Conservation (phyloP, 2,113 vertebrate species). For the Nyctibius bracteatus region DNA sequence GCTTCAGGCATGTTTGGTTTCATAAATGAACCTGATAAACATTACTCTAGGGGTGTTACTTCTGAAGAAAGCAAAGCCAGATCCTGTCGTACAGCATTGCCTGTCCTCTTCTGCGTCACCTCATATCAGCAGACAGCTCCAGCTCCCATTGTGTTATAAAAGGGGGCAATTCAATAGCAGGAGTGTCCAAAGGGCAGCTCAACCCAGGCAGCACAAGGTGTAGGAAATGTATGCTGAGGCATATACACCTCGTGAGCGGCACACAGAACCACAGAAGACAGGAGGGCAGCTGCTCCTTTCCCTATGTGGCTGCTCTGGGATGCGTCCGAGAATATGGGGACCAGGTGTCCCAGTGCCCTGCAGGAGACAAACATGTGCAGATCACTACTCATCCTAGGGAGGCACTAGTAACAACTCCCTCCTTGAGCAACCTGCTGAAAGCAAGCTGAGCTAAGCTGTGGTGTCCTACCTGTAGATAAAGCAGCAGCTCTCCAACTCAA, state of each 20-base stretch:
- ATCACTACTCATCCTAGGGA: background rate
- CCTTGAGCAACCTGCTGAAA: background rate
- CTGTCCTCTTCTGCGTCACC: background rate
- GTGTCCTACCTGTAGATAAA: background rate
- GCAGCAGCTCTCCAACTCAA: constrained; percentile 22
- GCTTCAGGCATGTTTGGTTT: background rate
- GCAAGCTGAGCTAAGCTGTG: background rate
- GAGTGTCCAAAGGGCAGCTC: background rate
- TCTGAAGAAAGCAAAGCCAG: background rate
- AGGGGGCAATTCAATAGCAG: background rate
- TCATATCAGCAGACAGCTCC: background rate
- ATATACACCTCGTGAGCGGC: background rate
- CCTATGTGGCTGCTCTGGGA: background rate
- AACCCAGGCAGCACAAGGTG: background rate
- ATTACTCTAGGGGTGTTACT: background rate
- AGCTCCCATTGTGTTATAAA: background rate
- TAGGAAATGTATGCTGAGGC: background rate
- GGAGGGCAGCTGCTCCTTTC: background rate
- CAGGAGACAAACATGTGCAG: background rate
- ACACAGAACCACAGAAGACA: background rate
- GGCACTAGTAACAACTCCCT: background rate
- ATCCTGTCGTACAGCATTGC: background rate
- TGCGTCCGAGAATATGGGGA: background rate
- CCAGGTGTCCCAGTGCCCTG: background rate
- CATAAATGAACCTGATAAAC: background rate